These are phyloP conservation scores for Kryptolebias ocellatus DNA, from an alignment of 2,797 vertebrate species.

Conservation along the genomic window DNA sequence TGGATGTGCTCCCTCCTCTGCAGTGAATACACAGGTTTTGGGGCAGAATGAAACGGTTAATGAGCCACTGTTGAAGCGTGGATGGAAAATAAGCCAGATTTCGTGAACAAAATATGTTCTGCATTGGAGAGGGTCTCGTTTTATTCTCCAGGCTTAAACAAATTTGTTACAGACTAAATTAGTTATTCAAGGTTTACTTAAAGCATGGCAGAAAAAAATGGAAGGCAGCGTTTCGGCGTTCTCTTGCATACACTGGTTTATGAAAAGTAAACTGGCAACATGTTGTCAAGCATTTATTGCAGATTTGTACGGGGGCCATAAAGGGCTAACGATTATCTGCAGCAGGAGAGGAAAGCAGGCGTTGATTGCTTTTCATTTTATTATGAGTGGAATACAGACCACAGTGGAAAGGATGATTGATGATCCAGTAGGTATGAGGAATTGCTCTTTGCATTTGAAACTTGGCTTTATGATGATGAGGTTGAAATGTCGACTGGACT, in stretches of 20 bases:
- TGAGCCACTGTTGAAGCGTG: conserved; percentile 34
- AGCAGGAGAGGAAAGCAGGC: conserved; percentile 35
- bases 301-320: conserved; percentile 38
- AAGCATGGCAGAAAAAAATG: conserved; percentile 29
- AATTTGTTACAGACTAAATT: conserved; percentile 43
- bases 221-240: conserved; percentile 20
- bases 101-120: conserved; percentile 53
- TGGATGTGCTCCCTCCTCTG: conserved; percentile 6
- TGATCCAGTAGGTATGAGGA: conserved; percentile 37
- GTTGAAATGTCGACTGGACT: neutral
- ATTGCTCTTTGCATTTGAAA: conserved; percentile 24
- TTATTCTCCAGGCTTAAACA: conserved; percentile 44
- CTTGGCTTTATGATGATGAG: conserved; percentile 8
- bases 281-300: conserved; percentile 38
- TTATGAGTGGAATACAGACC: conserved; percentile 61
- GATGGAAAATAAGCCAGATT: conserved; percentile 55
- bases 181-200: conserved; percentile 43
- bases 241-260: neutral
- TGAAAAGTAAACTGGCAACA: conserved; percentile 42
- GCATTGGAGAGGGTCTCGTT: conserved; percentile 40
- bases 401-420: conserved; percentile 46
- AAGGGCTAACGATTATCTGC: conserved; percentile 57
- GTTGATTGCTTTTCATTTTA: conserved; percentile 55
- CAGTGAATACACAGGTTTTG: conserved; percentile 38
- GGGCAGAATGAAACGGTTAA: conserved; percentile 55